Conservation (phyloP, 2,888 invertebrate species). For the Lampropteryx suffumata region DNA sequence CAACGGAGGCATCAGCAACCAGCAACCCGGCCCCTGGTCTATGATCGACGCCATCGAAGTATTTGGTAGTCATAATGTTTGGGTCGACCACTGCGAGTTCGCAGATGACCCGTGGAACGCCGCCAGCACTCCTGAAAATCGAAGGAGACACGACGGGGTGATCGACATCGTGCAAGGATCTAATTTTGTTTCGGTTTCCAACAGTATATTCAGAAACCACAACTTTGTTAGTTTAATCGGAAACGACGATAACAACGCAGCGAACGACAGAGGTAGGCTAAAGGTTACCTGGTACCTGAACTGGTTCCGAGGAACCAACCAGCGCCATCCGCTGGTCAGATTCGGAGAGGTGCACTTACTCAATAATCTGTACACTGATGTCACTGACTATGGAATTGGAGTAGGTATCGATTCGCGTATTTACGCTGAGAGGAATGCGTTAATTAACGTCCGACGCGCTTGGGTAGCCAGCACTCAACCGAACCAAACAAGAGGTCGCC, state of each 20-base stretch:
- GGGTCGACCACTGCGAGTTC: conserved; percentile 26
- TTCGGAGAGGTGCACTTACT: too few relatives aligned
- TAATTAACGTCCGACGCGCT: neutral
- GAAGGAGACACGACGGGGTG: conserved; percentile 27
- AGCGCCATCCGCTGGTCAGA: too few relatives aligned
- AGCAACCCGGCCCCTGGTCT: conserved; percentile 5
- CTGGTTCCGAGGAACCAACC: conserved; percentile 23
- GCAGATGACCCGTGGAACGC: conserved; percentile 29
- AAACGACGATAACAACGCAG: neutral
- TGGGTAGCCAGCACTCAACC: neutral
- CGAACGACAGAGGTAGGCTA: too few relatives aligned
- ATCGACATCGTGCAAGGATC: conserved; percentile 22
- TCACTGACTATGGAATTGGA: too few relatives aligned
- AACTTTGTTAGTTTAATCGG: too few relatives aligned
- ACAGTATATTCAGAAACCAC: too few relatives aligned
- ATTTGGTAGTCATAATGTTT: neutral
- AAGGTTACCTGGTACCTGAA: conserved; percentile 19
- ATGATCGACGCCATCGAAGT: conserved; percentile 13
- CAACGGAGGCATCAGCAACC: conserved; percentile 6
- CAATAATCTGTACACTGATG: too few relatives aligned
- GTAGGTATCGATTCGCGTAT: too few relatives aligned
- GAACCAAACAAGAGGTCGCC: conserved; percentile 1
- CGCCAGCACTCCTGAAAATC: conserved; percentile 3
- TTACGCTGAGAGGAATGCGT: too few relatives aligned
- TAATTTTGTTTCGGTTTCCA: neutral